phyloP scores from a whole-genome alignment of 2,797 vertebrate species.

The Melanotaenia pygmaea region DNA sequence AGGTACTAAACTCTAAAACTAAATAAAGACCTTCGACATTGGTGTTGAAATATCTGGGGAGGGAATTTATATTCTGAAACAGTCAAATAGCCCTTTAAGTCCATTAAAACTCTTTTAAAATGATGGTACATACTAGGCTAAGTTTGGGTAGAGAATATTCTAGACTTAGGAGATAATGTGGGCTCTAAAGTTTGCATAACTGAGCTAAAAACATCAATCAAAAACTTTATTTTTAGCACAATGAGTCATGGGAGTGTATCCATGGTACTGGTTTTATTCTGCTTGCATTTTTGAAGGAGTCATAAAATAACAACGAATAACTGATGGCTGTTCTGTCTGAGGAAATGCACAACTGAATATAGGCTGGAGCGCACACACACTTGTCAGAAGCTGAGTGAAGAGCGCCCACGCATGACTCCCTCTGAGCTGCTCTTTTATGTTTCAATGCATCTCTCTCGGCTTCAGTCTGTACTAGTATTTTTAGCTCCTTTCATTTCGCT shows the following conservation, averaged over 20 bases:
- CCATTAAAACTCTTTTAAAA: not conserved
- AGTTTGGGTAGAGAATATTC: slow-evolving; percentile 4
- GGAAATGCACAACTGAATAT: slow-evolving; percentile 1
- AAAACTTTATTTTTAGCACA: not conserved
- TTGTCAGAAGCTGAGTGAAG: not conserved
- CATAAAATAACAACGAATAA: not conserved
- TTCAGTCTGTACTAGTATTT: slow-evolving; percentile 44
- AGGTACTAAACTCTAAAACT: too few species aligned
- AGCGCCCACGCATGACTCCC: not conserved
- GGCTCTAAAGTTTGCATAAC: not conserved
- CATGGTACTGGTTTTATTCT: not conserved
- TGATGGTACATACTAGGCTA: not conserved
- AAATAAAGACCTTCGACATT: too few species aligned
- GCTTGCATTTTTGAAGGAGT: not conserved
- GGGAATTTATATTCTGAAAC: not conserved
- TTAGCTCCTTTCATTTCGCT: slow-evolving; percentile 44
- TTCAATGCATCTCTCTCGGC: slow-evolving; percentile 16
- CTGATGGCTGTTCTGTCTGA: slow-evolving; percentile 2
- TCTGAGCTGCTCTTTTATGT: not conserved
- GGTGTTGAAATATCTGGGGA: not conserved
- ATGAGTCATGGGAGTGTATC: not conserved
- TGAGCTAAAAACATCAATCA: slow-evolving; percentile 1
- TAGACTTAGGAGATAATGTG: not conserved
- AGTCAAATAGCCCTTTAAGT: not conserved
- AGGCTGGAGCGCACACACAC: not conserved